Evolutionary conservation across 2,888 invertebrate genomes (phyloP).

Genomic region (Tridacna crocea): DNA sequence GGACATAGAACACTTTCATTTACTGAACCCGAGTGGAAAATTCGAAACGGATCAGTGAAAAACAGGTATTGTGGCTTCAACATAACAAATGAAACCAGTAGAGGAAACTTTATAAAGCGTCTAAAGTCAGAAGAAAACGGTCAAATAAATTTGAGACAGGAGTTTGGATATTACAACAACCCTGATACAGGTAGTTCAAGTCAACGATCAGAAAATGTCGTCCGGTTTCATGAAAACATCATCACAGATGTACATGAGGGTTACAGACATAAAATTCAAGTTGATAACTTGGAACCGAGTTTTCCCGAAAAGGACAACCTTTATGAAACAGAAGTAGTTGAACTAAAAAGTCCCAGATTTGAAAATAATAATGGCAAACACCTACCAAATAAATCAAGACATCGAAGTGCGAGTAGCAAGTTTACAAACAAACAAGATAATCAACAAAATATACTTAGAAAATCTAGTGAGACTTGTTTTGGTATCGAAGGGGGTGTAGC

Average conservation of each 20-base stretch:
- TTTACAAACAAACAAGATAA: neutral
- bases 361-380: neutral
- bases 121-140: neutral
- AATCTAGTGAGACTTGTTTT: neutral
- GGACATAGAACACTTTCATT: neutral
- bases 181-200: neutral
- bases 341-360: neutral
- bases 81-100: neutral
- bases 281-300: neutral
- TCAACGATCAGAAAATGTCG: conserved; percentile 4
- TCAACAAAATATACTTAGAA: neutral
- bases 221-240: conserved; percentile 13
- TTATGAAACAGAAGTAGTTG: neutral
- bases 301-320: neutral
- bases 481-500: no score
- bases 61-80: neutral
- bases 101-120: neutral
- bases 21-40: neutral
- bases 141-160: neutral
- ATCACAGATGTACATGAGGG: neutral
- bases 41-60: neutral
- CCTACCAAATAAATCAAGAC: neutral
- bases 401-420: neutral
- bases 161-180: neutral
- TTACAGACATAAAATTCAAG: conserved; percentile 12